Percentiles rank a stretch among this genome's conserved stretches.
These are phyloP conservation scores for Ciconia maguari DNA, from an alignment of 2,113 vertebrate genomes.

Conservation along the genomic window DNA sequence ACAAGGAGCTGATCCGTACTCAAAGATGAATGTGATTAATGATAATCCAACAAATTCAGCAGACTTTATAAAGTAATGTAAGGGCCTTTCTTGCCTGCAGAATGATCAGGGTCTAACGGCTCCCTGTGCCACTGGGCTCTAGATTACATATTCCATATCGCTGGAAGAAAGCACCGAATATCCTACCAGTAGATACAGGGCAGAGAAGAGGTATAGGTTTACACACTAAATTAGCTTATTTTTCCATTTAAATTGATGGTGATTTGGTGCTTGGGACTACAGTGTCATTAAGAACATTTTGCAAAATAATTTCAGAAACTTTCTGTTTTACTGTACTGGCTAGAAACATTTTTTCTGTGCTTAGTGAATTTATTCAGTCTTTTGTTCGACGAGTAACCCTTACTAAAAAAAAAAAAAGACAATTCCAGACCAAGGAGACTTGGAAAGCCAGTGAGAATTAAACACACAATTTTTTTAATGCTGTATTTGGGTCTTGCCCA, in stretches of 20 bases:
- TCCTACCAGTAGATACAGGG: background rate
- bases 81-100: background rate
- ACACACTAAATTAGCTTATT: background rate
- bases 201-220: background rate
- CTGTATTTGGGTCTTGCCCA: background rate
- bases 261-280: background rate
- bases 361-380: background rate
- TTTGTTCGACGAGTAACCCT: background rate
- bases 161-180: background rate
- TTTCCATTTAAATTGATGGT: background rate
- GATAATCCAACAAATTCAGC: background rate
- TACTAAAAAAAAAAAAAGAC: background rate
- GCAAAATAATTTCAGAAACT: background rate
- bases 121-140: background rate
- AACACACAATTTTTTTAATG: background rate
- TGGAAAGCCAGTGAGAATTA: background rate
- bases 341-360: background rate
- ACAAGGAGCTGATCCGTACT: background rate
- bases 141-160: background rate
- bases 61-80: background rate
- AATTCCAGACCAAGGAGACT: background rate
- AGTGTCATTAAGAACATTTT: background rate
- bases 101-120: background rate
- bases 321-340: background rate
- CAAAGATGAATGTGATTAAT: background rate